Evolutionary conservation across 2,888 invertebrate genomes (phyloP).

Genomic region (Meta bourneti): DNA sequence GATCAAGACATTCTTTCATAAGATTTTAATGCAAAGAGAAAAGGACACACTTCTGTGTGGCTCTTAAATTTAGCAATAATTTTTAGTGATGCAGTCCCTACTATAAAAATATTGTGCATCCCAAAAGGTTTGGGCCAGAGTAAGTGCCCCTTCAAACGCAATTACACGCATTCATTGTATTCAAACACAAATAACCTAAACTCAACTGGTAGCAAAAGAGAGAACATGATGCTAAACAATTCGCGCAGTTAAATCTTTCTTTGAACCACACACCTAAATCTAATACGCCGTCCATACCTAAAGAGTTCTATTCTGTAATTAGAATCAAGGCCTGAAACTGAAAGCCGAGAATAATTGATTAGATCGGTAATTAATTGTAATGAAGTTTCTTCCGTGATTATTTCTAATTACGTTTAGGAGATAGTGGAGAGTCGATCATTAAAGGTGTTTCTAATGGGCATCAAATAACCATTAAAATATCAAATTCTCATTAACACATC

Average conservation of each 20-base stretch:
- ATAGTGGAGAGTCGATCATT: conserved; percentile 41
- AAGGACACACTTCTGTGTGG: too few relatives aligned
- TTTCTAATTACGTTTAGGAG: conserved; percentile 52
- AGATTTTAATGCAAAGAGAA: too few relatives aligned
- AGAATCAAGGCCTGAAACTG: conserved; percentile 17
- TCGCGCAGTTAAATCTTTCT: not conserved
- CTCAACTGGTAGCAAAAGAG: not conserved
- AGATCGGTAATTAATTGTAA: conserved; percentile 60
- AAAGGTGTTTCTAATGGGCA: conserved; percentile 61
- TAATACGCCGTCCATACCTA: not conserved
- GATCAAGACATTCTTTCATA: too few relatives aligned
- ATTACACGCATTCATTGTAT: too few relatives aligned
- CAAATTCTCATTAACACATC: conserved; percentile 64
- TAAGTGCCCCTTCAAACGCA: too few relatives aligned
- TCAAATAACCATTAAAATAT: conserved; percentile 69
- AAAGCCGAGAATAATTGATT: conserved; percentile 65
- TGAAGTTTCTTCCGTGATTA: conserved; percentile 50
- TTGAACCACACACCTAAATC: too few relatives aligned
- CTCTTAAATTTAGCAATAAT: too few relatives aligned
- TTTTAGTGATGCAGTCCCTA: too few relatives aligned
- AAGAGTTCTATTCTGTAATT: not conserved
- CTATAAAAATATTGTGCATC: too few relatives aligned
- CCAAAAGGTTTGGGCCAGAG: too few relatives aligned
- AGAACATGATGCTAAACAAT: not conserved
- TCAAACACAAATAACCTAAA: too few relatives aligned